Evolutionary conservation across 2,113 vertebrate species (phyloP).

Genomic region (Orycteropus afer): DNA sequence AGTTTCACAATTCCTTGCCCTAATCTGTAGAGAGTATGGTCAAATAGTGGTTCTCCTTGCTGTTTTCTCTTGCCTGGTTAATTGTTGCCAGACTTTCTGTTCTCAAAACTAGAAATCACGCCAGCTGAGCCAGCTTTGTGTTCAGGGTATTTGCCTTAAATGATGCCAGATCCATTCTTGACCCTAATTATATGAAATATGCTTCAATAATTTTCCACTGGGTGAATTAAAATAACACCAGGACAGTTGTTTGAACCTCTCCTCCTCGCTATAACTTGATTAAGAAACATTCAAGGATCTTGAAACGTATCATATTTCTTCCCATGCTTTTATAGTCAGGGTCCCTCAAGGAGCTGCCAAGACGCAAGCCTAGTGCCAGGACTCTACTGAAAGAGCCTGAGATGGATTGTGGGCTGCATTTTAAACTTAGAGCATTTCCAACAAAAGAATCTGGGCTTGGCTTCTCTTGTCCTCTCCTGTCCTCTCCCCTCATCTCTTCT

Average conservation of each 20-base stretch:
- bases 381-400: constrained; percentile 15
- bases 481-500: not conserved
- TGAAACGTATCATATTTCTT: constrained; percentile 68
- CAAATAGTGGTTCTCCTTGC: constrained; percentile 72
- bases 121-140: constrained; percentile 83
- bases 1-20: constrained; percentile 18
- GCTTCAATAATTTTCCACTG: constrained; percentile 83
- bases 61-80: constrained; percentile 79
- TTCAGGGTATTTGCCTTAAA: constrained; percentile 79
- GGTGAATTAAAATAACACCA: constrained; percentile 80
- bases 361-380: constrained; percentile 53
- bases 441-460: constrained; percentile 22
- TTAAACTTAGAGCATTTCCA: constrained; percentile 37
- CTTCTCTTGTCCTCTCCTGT: not conserved
- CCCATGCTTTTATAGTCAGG: constrained; percentile 64
- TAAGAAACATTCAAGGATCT: constrained; percentile 75
- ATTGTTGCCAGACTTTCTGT: constrained; percentile 79
- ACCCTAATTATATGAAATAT: constrained; percentile 83
- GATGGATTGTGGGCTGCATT: constrained; percentile 64
- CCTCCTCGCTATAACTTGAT: constrained; percentile 71
- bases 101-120: constrained; percentile 75
- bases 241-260: constrained; percentile 26
- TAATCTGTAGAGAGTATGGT: constrained; percentile 66
- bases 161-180: constrained; percentile 84
- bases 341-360: constrained; percentile 74